Conservation (phyloP, 2,888 invertebrate species). For the Panzeria rudis region DNA sequence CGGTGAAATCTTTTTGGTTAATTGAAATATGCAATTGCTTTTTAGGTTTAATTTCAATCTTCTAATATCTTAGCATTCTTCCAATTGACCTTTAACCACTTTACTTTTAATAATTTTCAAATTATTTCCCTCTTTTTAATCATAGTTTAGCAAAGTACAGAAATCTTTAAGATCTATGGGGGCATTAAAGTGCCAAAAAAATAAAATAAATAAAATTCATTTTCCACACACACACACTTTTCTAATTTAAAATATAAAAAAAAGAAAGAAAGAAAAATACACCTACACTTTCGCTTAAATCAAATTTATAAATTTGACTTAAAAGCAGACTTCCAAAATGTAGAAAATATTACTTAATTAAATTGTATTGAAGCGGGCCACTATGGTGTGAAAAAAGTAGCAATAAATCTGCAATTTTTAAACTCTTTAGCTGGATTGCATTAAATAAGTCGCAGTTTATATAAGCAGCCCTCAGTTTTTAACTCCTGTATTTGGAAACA, state of each 20-base stretch:
- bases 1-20: neutral
- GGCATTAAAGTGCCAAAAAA: slow-evolving; percentile 35
- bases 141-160: neutral
- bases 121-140: neutral
- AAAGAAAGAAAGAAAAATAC: slow-evolving; percentile 29
- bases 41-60: neutral
- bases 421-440: too few species aligned
- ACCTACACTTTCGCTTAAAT: slow-evolving; percentile 61
- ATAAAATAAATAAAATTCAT: slow-evolving; percentile 19
- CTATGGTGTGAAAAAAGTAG: too few species aligned
- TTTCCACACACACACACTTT: slow-evolving; percentile 47
- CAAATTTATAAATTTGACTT: slow-evolving; percentile 38
- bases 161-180: neutral
- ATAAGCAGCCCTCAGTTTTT: too few species aligned
- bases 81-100: neutral
- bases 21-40: neutral
- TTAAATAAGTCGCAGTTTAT: too few species aligned
- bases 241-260: slow-evolving; percentile 62
- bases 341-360: too few species aligned
- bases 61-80: neutral
- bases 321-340: neutral
- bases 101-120: neutral
- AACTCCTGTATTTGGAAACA: too few species aligned
- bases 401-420: too few species aligned
- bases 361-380: too few species aligned